Base-by-base conservation (phyloP, 1,140 invertebrate genomes). In the Polyergus mexicanus region DNA sequence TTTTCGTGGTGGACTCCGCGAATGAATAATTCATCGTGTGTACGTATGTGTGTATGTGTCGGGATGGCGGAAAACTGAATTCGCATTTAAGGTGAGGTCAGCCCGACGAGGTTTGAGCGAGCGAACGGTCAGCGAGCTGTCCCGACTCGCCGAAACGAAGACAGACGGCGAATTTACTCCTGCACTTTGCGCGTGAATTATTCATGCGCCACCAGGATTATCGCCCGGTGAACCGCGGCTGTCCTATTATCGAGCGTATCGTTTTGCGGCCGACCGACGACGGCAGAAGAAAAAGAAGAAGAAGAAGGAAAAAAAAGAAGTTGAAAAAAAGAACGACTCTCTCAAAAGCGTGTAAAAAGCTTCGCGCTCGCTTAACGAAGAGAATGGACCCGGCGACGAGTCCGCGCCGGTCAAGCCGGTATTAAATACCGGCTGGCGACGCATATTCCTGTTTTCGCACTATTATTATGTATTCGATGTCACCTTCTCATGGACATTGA, bases 141-240 rank as follows among this genome's bases (percentile, higher is more conserved):
- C 88, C 87, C 88, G 74, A 41, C 68, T 62, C 74, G 54, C 80
- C 75, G 86, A 87, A 92, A 92, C 86, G 89, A 91, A 92, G 91
- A 92, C 90, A 85, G 91, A 92, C 88, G 88, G 88, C 87, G 85
- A 92, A 92, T 92, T 89, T 90, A 89, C 89, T 86, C 86, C 68
- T 91, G 91, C 89, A 92, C 91, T 92, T 92, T 91, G 85, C 81
- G 87, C 62, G 32, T 87, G 86, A 88, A 91, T 92, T 86, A 92
- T 92, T 92, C 84, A 92, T 88, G 51, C 22, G 41, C 35, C 71
- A 78, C 47, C 71, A 78, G 88, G 81, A 90, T 90, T 87, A 90
- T 88, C 80, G 88, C 54, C 66, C 84, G 81, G 62, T 68, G 77
- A 77, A 44, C 72, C 66, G 80, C 65, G 71, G 65, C 88, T 81